Conservation (phyloP, 2,888 invertebrate species). For the Chrysina gloriosa region DNA sequence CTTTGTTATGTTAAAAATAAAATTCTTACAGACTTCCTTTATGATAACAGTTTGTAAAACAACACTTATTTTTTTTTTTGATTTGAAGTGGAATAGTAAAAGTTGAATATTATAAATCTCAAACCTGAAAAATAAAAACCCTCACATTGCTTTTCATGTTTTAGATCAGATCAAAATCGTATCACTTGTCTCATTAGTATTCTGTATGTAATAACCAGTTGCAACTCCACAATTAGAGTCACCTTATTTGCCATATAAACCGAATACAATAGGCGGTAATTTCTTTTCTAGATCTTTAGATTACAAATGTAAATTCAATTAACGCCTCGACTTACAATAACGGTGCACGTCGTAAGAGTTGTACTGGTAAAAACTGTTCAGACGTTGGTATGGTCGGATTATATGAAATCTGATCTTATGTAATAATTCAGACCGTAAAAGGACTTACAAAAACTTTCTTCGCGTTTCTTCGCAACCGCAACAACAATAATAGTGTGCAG, state of each 20-base stretch:
- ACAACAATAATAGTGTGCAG: slow-evolving; percentile 1
- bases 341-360: not conserved
- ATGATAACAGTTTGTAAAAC: too few species aligned
- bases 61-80: too few species aligned
- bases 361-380: not conserved
- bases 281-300: slow-evolving; percentile 1
- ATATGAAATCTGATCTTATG: not conserved
- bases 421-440: slow-evolving; percentile 13
- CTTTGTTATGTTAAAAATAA: too few species aligned
- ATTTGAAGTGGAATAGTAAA: too few species aligned
- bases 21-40: too few species aligned
- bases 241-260: not conserved
- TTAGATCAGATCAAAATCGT: not conserved
- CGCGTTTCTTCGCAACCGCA: not conserved
- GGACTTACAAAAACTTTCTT: slow-evolving; percentile 1
- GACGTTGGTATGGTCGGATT: not conserved
- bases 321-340: not conserved
- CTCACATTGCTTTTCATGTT: not conserved
- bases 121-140: not conserved
- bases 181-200: not conserved
- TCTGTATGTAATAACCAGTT: not conserved
- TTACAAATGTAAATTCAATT: slow-evolving; percentile 13
- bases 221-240: not conserved
- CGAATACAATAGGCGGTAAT: not conserved
- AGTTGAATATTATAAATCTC: not conserved